Percentiles rank a stretch among this genome's conserved stretches.
Conservation (phyloP, 2,113 vertebrate species). For the Ctenomys sociabilis region DNA sequence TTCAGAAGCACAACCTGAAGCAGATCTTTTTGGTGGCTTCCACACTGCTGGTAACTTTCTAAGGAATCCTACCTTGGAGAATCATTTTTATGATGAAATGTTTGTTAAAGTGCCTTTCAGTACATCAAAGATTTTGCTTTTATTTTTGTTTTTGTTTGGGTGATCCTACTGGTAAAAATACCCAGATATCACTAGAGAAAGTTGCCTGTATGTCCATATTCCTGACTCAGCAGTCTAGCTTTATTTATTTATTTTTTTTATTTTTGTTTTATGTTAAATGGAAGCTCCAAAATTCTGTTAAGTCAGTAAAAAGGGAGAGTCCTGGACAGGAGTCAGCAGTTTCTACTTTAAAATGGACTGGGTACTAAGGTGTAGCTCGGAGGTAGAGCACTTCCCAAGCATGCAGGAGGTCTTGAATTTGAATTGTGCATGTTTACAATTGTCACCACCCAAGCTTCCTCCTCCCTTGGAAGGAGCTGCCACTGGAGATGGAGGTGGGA, state of each 20-base stretch:
- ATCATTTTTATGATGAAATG: slow-evolving; percentile 44
- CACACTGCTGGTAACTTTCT: not conserved
- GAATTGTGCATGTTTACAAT: not conserved
- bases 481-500: not conserved
- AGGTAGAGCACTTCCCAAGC: not conserved
- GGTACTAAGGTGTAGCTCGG: not conserved
- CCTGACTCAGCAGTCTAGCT: not conserved
- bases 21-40: not conserved
- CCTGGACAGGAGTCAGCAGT: not conserved
- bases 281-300: slow-evolving; percentile 23
- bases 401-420: not conserved
- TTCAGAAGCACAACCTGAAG: not conserved
- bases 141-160: slow-evolving; percentile 28
- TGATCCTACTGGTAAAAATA: not conserved
- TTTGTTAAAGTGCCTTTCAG: slow-evolving; percentile 22
- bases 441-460: not conserved
- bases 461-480: too few species aligned
- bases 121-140: slow-evolving; percentile 9
- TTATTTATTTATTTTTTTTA: not conserved
- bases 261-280: not conserved
- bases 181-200: slow-evolving; percentile 8
- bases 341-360: slow-evolving; percentile 1
- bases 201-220: not conserved
- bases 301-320: not conserved
- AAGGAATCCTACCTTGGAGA: slow-evolving; percentile 7